A percentile compares a stretch with the other conserved stretches of the same genome.
phyloP scores from a whole-genome alignment of 2,888 invertebrate species.

The Meiosimyza decipiens region DNA sequence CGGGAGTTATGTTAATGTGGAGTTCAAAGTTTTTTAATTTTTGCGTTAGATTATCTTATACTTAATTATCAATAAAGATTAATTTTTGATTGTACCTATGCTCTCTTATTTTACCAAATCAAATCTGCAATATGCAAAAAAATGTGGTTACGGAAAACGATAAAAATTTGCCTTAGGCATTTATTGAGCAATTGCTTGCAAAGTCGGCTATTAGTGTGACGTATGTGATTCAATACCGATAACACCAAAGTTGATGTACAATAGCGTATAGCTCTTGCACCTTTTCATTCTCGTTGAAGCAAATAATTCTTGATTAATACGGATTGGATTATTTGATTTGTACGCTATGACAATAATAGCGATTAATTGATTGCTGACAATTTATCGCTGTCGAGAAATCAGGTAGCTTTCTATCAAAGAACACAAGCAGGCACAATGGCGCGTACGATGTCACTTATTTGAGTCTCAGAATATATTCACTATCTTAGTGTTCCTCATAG shows the following conservation, averaged over 20 bases:
- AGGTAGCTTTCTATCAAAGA: slow-evolving; percentile 20
- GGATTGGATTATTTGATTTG: slow-evolving; percentile 18
- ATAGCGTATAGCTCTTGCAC: neutral
- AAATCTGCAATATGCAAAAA: no score
- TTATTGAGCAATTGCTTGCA: no score
- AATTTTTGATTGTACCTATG: no score
- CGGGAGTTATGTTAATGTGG: no score
- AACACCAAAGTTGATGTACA: slow-evolving; percentile 16
- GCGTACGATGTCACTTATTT: neutral
- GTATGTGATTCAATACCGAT: slow-evolving; percentile 23
- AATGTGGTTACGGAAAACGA: no score
- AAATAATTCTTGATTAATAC: slow-evolving; percentile 11
- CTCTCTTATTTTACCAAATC: no score
- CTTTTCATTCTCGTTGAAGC: slow-evolving; percentile 2
- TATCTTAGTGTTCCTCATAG: neutral
- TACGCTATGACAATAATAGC: neutral
- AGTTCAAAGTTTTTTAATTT: no score
- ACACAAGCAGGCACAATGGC: slow-evolving; percentile 20
- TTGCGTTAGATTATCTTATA: no score
- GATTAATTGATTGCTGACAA: slow-evolving; percentile 25
- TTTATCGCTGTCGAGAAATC: slow-evolving; percentile 24
- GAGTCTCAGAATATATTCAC: neutral
- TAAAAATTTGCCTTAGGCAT: no score
- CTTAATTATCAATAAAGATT: no score
- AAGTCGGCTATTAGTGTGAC: neutral